Percentiles rank a stretch among this genome's conserved stretches.
These are phyloP conservation scores for Brachylomia viminalis DNA, from an alignment of 2,888 invertebrate genomes.

Conservation along the genomic window DNA sequence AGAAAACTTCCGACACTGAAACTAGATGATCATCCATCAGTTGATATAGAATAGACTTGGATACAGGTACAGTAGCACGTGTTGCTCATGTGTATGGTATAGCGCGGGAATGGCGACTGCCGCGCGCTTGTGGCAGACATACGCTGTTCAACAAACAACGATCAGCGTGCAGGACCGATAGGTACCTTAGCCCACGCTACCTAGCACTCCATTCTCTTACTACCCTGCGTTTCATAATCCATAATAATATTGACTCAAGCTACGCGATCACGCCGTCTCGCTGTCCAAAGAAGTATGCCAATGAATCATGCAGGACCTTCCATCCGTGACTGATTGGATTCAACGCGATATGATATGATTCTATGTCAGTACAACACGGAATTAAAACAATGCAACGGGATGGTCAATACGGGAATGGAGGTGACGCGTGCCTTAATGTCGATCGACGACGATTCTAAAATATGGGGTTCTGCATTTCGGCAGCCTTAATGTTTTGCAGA, in stretches of 20 bases:
- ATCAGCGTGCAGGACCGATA: not conserved
- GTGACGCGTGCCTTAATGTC: too few species aligned
- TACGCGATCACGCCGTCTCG: conserved; percentile 20
- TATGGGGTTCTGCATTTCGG: not conserved
- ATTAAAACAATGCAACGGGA: conserved; percentile 5
- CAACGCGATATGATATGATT: conserved; percentile 1
- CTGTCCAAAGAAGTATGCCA: conserved; percentile 28
- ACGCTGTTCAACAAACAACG: not conserved
- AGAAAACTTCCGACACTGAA: not conserved
- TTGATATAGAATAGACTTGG: not conserved
- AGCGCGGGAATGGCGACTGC: not conserved
- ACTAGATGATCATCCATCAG: not conserved
- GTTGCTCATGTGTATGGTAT: not conserved
- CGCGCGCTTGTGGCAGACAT: not conserved
- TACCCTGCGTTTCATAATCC: not conserved
- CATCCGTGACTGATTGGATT: conserved; percentile 40
- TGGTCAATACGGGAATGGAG: not conserved
- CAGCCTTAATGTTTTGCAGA: not conserved
- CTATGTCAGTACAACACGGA: conserved; percentile 34
- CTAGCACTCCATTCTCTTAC: conserved; percentile 5
- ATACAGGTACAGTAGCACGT: too few species aligned
- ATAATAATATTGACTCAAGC: conserved; percentile 16
- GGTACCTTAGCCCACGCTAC: not conserved
- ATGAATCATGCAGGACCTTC: conserved; percentile 42
- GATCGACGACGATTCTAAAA: not conserved